phyloP scores from a whole-genome alignment of 2,797 vertebrate species.

The Saxicola maurus region DNA sequence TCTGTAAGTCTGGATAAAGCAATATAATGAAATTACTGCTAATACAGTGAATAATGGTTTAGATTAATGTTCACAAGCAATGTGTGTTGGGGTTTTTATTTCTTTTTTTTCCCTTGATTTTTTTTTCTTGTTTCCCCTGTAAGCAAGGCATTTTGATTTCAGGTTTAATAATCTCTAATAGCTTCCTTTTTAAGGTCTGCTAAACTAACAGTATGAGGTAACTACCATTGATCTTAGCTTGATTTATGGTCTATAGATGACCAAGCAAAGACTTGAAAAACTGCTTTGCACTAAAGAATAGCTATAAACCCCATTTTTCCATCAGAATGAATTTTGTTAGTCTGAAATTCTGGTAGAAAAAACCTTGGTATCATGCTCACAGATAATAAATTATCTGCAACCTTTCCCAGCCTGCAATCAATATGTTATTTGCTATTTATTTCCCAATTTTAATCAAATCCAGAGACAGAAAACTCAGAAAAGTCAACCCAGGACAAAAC shows the following conservation, averaged over 20 bases:
- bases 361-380: neutral
- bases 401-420: conserved; percentile 51
- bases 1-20: conserved; percentile 2
- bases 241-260: conserved; percentile 46
- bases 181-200: conserved; percentile 9
- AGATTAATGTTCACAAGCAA: neutral
- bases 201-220: conserved; percentile 4
- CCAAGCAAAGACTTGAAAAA: conserved; percentile 37
- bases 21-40: neutral
- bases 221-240: conserved; percentile 35
- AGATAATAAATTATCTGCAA: conserved; percentile 57
- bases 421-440: conserved; percentile 60
- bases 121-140: neutral
- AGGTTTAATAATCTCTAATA: conserved; percentile 17
- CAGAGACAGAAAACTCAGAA: conserved; percentile 43
- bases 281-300: conserved; percentile 2
- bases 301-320: conserved; percentile 7
- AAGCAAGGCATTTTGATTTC: conserved; percentile 3
- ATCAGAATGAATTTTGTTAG: conserved; percentile 26
- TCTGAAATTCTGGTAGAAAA: neutral
- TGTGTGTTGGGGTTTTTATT: neutral
- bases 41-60: neutral
- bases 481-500: conserved; percentile 51
- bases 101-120: neutral
- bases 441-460: conserved; percentile 60